phyloP scores from a whole-genome alignment of 1,140 invertebrate species.

The Brachionus plicatilis region DNA sequence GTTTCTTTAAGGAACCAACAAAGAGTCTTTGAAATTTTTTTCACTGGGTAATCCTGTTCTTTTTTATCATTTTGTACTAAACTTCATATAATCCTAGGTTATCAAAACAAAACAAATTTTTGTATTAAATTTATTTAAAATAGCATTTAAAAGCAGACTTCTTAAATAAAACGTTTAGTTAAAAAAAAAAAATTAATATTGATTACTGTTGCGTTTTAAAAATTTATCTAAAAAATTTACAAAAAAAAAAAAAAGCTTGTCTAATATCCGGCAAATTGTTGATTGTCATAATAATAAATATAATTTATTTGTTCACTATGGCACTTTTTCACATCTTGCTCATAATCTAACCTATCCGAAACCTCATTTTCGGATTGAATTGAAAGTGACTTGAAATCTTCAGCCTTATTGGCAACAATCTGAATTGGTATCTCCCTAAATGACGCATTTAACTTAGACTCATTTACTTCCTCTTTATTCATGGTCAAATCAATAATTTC shows the following conservation, averaged over 20 bases:
- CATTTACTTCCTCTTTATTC: slow-evolving; percentile 18
- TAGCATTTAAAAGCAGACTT: not conserved
- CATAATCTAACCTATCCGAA: not conserved
- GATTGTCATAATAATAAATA: slow-evolving; percentile 35
- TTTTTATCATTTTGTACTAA: too few species aligned
- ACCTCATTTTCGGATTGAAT: not conserved
- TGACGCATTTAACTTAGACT: not conserved
- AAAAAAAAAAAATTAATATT: not conserved
- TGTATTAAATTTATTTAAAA: too few species aligned
- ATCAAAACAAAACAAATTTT: too few species aligned
- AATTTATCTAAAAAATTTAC: not conserved
- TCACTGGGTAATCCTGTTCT: too few species aligned
- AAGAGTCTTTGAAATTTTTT: too few species aligned
- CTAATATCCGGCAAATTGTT: slow-evolving; percentile 33
- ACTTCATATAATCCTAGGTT: too few species aligned
- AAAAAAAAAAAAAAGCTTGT: not conserved
- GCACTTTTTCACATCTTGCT: not conserved
- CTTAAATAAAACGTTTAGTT: not conserved
- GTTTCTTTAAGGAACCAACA: too few species aligned
- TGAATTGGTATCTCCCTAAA: slow-evolving; percentile 17
- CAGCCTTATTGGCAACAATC: not conserved
- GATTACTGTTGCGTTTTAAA: not conserved
- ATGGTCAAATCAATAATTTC: slow-evolving; percentile 36
- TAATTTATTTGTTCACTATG: not conserved
- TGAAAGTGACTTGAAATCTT: not conserved